A percentile compares a stretch with the other conserved stretches of the same genome.
Conservation (phyloP, 2,113 vertebrate genomes). For the Anser cygnoides region DNA sequence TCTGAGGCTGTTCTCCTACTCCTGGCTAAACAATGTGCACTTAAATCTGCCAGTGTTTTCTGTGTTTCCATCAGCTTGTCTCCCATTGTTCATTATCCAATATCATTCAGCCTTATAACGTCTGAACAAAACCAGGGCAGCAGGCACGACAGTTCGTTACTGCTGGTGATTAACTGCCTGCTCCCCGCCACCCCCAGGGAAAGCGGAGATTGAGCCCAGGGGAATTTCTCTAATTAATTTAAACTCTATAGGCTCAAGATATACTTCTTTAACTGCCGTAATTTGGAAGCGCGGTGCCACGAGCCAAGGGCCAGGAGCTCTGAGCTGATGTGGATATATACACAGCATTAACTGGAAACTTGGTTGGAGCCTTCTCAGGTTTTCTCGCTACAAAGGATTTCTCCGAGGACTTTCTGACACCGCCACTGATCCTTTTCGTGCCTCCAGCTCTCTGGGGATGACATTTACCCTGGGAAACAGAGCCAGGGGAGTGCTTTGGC, state of each 20-base stretch:
- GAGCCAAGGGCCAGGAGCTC: neutral
- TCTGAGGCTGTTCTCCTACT: neutral
- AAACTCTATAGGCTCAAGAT: neutral
- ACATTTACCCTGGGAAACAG: neutral
- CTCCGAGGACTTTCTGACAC: neutral
- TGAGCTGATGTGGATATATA: neutral
- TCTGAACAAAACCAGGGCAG: conserved; percentile 61
- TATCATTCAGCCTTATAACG: conserved; percentile 57
- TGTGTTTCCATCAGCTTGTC: conserved; percentile 54
- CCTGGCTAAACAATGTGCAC: conserved; percentile 52
- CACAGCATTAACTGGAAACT: neutral
- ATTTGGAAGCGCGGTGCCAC: neutral
- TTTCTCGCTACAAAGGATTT: neutral
- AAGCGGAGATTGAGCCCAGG: conserved; percentile 34
- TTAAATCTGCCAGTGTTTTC: conserved; percentile 59
- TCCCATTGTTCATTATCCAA: conserved; percentile 68
- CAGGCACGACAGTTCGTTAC: neutral
- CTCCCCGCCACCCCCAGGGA: conserved; percentile 8
- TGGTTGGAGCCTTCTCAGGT: neutral
- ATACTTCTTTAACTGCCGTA: neutral
- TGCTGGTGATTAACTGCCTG: conserved; percentile 53
- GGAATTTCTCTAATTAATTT: conserved; percentile 47
- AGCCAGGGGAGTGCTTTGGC: neutral
- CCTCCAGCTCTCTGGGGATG: neutral
- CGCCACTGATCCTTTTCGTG: neutral